Evolutionary conservation across 2,797 vertebrate species (phyloP).

Genomic region (Coccyzus lansbergi): DNA sequence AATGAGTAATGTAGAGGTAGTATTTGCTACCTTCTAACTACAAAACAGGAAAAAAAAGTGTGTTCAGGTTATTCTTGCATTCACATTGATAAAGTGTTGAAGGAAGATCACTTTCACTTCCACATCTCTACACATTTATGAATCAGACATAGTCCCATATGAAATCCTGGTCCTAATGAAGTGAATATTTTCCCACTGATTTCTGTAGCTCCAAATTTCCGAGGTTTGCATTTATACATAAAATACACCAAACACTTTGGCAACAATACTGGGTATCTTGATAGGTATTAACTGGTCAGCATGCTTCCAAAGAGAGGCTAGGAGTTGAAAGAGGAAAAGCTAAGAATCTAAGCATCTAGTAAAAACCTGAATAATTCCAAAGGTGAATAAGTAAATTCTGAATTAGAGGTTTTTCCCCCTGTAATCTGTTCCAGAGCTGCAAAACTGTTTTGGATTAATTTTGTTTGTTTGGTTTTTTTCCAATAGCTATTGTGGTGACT

Average conservation of each 20-base stretch:
- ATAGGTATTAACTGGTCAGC: background rate
- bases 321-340: background rate
- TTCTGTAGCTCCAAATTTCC: background rate
- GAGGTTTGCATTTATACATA: background rate
- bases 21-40: background rate
- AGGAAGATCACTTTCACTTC: fast-evolving
- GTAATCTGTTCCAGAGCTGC: background rate
- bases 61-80: background rate
- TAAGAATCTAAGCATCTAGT: background rate
- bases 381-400: background rate
- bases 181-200: background rate
- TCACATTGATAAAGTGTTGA: background rate
- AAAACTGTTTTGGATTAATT: background rate
- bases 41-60: background rate
- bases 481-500: background rate
- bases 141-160: background rate
- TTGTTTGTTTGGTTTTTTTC: fast-evolving
- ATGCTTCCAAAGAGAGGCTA: background rate
- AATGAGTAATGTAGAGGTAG: background rate
- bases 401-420: fast-evolving
- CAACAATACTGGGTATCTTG: background rate
- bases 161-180: background rate
- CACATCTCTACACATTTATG: background rate
- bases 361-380: background rate
- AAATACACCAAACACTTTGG: background rate